These are phyloP conservation scores for Crambe crambe DNA, from an alignment of 37 sponge, comb jelly and placozoan genomes.

Conservation along the genomic window DNA sequence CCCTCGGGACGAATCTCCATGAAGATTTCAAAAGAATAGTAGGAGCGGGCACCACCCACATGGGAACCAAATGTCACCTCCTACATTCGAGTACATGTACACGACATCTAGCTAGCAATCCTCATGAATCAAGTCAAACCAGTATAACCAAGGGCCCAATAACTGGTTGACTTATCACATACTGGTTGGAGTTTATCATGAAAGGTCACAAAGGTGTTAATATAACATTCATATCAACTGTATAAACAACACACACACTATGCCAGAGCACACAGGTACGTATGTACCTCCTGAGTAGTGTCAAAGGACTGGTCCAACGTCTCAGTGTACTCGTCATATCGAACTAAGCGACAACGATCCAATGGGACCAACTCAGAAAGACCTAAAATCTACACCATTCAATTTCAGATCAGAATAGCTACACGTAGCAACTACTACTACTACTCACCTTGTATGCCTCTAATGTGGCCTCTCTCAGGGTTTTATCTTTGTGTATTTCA, in stretches of 20 bases:
- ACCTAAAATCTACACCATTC: conserved; percentile 62
- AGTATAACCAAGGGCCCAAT: too few relatives aligned
- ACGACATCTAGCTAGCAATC: too few relatives aligned
- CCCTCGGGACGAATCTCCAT: conserved; percentile 66
- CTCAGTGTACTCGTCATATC: conserved; percentile 90
- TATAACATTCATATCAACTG: too few relatives aligned
- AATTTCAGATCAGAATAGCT: too few relatives aligned
- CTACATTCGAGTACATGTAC: conserved; percentile 20
- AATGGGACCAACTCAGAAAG: conserved; percentile 54
- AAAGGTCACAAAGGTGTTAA: too few relatives aligned
- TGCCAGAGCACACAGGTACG: background rate
- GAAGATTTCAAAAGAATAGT: conserved; percentile 84
- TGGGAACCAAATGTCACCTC: conserved; percentile 53
- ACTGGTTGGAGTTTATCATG: too few relatives aligned
- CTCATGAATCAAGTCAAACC: too few relatives aligned
- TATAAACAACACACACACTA: too few relatives aligned
- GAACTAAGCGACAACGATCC: conserved; percentile 82
- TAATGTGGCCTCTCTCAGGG: conserved; percentile 52
- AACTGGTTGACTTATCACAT: too few relatives aligned
- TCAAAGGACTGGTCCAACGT: conserved; percentile 89
- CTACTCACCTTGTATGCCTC: conserved; percentile 65
- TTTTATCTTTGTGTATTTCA: conserved; percentile 78
- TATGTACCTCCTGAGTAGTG: conserved; percentile 30
- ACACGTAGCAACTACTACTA: too few relatives aligned
- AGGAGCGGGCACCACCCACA: conserved; percentile 74